phyloP scores from a whole-genome alignment of 2,888 invertebrate species.

The Glaucopsyche alexis region DNA sequence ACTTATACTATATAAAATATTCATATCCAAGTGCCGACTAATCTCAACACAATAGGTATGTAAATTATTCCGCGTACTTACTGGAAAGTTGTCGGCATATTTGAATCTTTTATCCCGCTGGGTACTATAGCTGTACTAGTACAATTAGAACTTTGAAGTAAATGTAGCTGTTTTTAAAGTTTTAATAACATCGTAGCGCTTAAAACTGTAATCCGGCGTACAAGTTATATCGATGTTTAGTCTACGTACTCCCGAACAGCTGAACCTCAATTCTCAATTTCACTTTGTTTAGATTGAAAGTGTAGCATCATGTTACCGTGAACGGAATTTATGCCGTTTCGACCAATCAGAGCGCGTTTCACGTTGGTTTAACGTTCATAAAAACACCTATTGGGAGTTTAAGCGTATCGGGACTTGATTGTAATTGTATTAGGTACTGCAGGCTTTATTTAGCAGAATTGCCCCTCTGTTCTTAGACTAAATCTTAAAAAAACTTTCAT shows the following conservation, averaged over 20 bases:
- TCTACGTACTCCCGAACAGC: not conserved
- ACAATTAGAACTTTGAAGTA: not conserved
- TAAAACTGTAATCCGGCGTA: not conserved
- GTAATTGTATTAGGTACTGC: too few species aligned
- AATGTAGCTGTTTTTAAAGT: constrained; percentile 3
- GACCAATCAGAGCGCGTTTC: too few species aligned
- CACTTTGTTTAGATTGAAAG: too few species aligned
- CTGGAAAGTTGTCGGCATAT: not conserved
- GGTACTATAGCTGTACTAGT: not conserved
- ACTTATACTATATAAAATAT: too few species aligned
- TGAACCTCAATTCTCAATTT: too few species aligned
- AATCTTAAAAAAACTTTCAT: not conserved
- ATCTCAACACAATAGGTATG: not conserved
- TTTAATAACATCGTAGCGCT: constrained; percentile 13
- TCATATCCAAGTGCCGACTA: too few species aligned
- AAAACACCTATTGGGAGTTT: too few species aligned
- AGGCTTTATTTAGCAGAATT: too few species aligned
- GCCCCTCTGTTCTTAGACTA: not conserved
- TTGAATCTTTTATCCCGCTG: not conserved
- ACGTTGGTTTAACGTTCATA: too few species aligned
- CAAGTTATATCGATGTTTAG: not conserved
- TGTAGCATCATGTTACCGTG: too few species aligned
- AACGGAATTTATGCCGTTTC: too few species aligned
- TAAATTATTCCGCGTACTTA: not conserved
- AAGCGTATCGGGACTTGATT: too few species aligned